Evolutionary conservation across 1,140 invertebrate species (phyloP).

Genomic region (Drosophila aff.): DNA sequence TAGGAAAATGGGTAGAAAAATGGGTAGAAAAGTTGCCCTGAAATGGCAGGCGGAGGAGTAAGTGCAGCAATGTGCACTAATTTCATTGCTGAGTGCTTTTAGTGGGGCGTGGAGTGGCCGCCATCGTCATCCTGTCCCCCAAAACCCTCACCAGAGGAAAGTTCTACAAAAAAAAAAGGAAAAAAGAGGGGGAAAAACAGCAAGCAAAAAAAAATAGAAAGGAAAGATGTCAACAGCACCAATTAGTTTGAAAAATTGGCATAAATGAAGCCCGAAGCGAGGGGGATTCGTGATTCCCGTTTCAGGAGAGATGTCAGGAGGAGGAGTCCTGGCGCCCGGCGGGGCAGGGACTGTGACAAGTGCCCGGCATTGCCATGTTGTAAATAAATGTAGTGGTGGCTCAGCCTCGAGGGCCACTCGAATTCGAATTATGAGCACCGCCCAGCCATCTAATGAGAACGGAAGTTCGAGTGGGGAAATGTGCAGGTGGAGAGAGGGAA

Average conservation of each 20-base stretch:
- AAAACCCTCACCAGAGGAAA: constrained; percentile 22
- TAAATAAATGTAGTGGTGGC: constrained; percentile 68
- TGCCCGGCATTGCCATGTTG: constrained; percentile 68
- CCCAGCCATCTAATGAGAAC: constrained; percentile 55
- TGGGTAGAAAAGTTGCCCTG: constrained; percentile 15
- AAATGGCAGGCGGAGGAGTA: constrained; percentile 24
- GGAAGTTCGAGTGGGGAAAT: constrained; percentile 12
- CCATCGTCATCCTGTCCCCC: background rate
- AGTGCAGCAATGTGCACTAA: constrained; percentile 80
- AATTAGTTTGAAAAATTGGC: constrained; percentile 83
- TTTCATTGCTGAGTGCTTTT: constrained; percentile 82
- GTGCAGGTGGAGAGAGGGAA: background rate
- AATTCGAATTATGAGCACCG: constrained; percentile 69
- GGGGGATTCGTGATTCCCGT: background rate
- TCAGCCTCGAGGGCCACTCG: constrained; percentile 55
- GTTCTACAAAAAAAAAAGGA: constrained; percentile 32
- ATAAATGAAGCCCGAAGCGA: constrained; percentile 77
- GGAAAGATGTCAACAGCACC: constrained; percentile 80
- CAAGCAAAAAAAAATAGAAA: constrained; percentile 4
- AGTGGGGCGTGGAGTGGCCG: constrained; percentile 45
- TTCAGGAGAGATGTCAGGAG: constrained; percentile 1
- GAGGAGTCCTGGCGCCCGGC: background rate
- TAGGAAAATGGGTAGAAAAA: background rate
- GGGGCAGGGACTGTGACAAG: constrained; percentile 43
- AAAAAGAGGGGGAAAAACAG: background rate